Evolutionary conservation across 64 coral and sea anemone species (phyloP).

Genomic region (Cladopsammia gracilis): DNA sequence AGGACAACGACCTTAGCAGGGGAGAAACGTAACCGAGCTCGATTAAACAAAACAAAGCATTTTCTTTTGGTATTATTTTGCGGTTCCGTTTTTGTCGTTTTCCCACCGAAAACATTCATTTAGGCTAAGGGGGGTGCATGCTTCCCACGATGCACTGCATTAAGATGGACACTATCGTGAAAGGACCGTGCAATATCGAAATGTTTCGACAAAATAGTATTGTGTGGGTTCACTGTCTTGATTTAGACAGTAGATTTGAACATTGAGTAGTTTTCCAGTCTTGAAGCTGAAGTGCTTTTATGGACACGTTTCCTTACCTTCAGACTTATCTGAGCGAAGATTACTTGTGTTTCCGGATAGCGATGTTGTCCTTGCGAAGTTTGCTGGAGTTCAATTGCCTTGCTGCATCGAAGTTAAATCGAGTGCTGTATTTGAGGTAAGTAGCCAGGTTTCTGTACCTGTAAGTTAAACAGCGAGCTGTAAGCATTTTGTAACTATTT

Average conservation of each 20-base stretch:
- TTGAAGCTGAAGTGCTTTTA: conserved; percentile 33
- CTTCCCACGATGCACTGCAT: background rate
- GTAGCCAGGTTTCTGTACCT: background rate
- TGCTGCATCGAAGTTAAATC: conserved; percentile 50
- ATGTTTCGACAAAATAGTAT: background rate
- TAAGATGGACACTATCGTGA: background rate
- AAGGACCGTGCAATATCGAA: background rate
- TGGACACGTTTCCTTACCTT: conserved; percentile 24
- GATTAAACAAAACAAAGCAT: too few species aligned
- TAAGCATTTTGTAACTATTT: background rate
- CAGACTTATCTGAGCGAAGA: conserved; percentile 26
- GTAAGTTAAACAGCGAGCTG: background rate
- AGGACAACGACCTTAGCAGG: too few species aligned
- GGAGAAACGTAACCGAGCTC: too few species aligned
- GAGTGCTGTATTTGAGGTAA: conserved; percentile 64
- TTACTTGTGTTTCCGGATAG: conserved; percentile 6
- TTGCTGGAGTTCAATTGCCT: conserved; percentile 7
- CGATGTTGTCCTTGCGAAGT: background rate
- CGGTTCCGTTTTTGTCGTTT: too few species aligned
- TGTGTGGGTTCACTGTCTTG: background rate
- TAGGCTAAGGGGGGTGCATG: background rate
- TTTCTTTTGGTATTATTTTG: too few species aligned
- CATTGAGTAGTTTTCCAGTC: background rate
- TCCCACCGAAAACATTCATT: too few species aligned
- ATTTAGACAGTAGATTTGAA: background rate